These are phyloP conservation scores for Lordiphosa andalusiaca DNA, from an alignment of 2,888 invertebrate genomes.

Conservation along the genomic window DNA sequence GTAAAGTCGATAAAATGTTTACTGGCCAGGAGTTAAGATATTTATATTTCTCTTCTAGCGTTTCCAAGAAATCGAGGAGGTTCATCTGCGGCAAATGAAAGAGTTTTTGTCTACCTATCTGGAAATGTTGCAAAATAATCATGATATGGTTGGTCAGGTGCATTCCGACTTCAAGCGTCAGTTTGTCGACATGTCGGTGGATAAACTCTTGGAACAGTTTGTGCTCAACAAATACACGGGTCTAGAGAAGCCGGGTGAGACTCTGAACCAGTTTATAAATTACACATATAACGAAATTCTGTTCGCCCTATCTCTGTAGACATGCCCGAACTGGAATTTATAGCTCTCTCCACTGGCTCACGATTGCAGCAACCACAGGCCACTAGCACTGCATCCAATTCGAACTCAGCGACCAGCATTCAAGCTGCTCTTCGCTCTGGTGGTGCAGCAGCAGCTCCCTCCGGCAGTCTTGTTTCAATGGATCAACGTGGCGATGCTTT, in stretches of 20 bases:
- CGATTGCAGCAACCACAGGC: constrained; percentile 61
- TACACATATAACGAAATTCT: background rate
- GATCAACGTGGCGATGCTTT: constrained; percentile 60
- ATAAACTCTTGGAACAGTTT: constrained; percentile 94
- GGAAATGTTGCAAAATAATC: constrained; percentile 92
- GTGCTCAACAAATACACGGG: constrained; percentile 96
- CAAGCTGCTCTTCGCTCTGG: constrained; percentile 66
- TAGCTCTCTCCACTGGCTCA: constrained; percentile 68
- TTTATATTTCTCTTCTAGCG: constrained; percentile 81
- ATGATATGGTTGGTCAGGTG: constrained; percentile 95
- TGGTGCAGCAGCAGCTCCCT: constrained; percentile 31
- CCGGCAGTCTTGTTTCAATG: constrained; percentile 56
- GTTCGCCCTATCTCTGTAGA: constrained; percentile 42
- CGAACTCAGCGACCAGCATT: constrained; percentile 77
- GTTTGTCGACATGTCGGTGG: constrained; percentile 94
- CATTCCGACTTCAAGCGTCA: constrained; percentile 95
- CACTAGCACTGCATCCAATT: constrained; percentile 68
- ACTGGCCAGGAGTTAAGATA: background rate
- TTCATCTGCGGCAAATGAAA: constrained; percentile 96
- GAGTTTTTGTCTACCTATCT: constrained; percentile 95
- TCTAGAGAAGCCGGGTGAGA: constrained; percentile 92
- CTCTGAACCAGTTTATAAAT: too few relatives aligned
- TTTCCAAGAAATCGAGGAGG: constrained; percentile 97
- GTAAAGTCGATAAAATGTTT: constrained; percentile 76
- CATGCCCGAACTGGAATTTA: constrained; percentile 78